Base-by-base conservation (phyloP, 2,797 vertebrate species). In the Sebastes reedi region DNA sequence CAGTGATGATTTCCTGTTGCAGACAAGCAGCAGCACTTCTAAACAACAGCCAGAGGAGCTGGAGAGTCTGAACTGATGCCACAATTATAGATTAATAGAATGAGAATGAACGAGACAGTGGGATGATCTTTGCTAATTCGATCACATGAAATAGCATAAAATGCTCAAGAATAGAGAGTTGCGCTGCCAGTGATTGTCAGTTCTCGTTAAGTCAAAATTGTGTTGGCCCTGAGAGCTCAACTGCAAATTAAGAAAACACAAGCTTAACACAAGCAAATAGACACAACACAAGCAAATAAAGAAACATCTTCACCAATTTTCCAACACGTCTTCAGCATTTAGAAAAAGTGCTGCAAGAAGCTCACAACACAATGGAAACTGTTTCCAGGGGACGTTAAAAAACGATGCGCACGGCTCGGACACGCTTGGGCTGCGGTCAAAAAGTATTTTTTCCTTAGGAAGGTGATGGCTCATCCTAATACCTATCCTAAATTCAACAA, bases 1-100 rank as follows among this genome's bases (percentile, higher is more conserved):
- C 66, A 66, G 82, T 55, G 77, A 82, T 73, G 67, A 83, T 81
- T 92, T 93, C 91, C 90, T 89, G 86, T 89, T 86, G 46, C 79
- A 68, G 84, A 89, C 81, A 80, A 67, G 76, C 88, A 79, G 79
- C 83, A 84, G 68, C 87, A 81, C 82, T 90, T 85, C 54, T 55
- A 64, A 80, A 86, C 86, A 91, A 76, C 86, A 88, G 78, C 83
- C 77, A 56, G 70, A 82, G 69, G 83, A 81, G 85, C 84, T 89
- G 78, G 30, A 77, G 29, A 16, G 36, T 72, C 80, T 77, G 54
- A 81, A 72, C 82, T 68, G 66, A 85, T 87, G 76, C 72, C 71
- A 27, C 72, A 79, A 64, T 88, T 83, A 80, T 27, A 69, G 52
- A 90, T 82, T 52, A 84, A 82, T 39, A 74, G 75, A 89, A 80